Conservation (phyloP, 2,113 vertebrate genomes). For the Anarhynchus alexandrinus region DNA sequence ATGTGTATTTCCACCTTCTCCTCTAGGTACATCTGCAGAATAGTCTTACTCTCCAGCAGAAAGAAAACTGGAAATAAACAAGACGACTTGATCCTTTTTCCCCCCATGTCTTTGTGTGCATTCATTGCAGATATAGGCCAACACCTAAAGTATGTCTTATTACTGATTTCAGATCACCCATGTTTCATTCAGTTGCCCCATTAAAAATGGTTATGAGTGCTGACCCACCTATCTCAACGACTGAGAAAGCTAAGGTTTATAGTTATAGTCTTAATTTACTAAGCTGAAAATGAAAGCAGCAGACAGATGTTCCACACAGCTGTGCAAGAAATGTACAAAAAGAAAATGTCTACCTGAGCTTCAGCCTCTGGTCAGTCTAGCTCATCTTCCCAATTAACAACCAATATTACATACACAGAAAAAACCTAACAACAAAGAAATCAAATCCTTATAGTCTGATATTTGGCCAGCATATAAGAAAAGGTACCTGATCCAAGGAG, state of each 20-base stretch:
- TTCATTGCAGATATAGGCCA: background rate
- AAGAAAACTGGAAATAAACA: background rate
- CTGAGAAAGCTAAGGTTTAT: background rate
- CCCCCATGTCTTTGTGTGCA: background rate
- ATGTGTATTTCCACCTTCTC: background rate
- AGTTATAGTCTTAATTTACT: background rate
- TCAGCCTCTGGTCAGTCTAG: background rate
- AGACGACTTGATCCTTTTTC: background rate
- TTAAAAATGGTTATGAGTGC: background rate
- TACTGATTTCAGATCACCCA: background rate
- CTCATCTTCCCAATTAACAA: background rate
- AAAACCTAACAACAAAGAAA: background rate
- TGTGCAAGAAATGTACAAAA: background rate
- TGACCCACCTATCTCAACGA: no score
- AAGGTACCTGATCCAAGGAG: background rate
- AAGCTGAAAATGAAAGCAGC: background rate
- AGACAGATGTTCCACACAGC: background rate
- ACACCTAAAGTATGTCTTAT: background rate
- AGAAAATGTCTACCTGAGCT: background rate
- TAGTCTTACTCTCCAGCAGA: background rate
- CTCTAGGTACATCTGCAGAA: background rate
- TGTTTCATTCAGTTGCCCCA: background rate
- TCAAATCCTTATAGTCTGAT: background rate
- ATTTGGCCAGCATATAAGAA: background rate
- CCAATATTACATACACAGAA: background rate